Evolutionary conservation across 2,797 vertebrate species (phyloP).

Genomic region (Fratercula arctica): DNA sequence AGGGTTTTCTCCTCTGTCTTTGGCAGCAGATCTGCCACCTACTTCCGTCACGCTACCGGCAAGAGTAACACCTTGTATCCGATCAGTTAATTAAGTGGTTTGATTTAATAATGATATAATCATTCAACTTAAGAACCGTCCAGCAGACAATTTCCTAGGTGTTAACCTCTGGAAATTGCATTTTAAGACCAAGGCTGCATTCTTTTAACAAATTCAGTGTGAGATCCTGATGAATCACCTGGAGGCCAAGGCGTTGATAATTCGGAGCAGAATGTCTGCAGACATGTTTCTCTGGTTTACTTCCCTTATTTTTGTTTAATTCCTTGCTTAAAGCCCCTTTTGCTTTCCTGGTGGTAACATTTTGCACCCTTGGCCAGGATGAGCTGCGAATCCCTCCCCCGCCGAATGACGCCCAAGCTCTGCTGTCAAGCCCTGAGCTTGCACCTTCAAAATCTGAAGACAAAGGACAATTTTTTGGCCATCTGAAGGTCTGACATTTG

Average conservation of each 20-base stretch:
- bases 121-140: not conserved
- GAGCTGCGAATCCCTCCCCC: fast-evolving
- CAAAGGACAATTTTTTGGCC: not conserved
- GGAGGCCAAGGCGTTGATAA: not conserved
- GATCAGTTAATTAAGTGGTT: not conserved
- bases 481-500: not conserved
- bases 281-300: not conserved
- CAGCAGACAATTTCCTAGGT: not conserved
- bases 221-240: not conserved
- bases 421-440: not conserved
- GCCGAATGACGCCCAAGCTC: fast-evolving
- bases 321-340: not conserved
- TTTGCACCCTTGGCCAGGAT: not conserved
- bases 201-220: not conserved
- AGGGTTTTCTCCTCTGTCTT: not conserved
- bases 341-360: not conserved
- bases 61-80: not conserved
- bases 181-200: not conserved
- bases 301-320: not conserved
- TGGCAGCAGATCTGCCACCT: not conserved
- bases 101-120: not conserved
- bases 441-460: not conserved
- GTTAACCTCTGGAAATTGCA: not conserved
- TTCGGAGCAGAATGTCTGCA: not conserved
- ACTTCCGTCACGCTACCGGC: not conserved